phyloP scores from a whole-genome alignment of 2,888 invertebrate species.

The Resseliella maxima region DNA sequence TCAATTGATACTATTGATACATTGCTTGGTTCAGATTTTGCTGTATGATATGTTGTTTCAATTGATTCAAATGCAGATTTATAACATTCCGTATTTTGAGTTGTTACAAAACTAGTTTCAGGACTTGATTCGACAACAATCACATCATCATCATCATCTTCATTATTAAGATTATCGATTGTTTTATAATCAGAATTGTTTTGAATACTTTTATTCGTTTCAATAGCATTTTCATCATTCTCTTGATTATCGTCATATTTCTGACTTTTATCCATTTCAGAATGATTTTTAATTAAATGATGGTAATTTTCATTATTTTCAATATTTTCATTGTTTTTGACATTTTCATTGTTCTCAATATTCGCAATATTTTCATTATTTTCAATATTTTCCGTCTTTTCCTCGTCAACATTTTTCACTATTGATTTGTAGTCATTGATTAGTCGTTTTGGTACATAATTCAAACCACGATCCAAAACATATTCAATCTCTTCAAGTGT shows the following conservation, averaged over 20 bases:
- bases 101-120: conserved; percentile 49
- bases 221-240: neutral
- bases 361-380: neutral
- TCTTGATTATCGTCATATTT: too few relatives aligned
- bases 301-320: neutral
- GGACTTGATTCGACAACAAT: conserved; percentile 54
- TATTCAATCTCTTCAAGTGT: conserved; percentile 68
- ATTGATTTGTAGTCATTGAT: neutral
- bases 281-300: too few relatives aligned
- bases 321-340: neutral
- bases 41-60: neutral
- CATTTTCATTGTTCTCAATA: neutral
- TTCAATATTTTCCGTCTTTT: neutral
- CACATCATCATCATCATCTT: neutral
- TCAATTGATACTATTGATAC: neutral
- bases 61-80: conserved; percentile 14
- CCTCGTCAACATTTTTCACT: neutral
- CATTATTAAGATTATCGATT: neutral
- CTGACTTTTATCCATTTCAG: too few relatives aligned
- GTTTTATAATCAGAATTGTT: neutral
- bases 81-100: neutral
- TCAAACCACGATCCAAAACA: conserved; percentile 65
- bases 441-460: conserved; percentile 59
- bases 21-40: conserved; percentile 23
- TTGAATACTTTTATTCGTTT: neutral